These are phyloP conservation scores for Xylophagus ater DNA, from an alignment of 2,888 invertebrate genomes.

Conservation along the genomic window DNA sequence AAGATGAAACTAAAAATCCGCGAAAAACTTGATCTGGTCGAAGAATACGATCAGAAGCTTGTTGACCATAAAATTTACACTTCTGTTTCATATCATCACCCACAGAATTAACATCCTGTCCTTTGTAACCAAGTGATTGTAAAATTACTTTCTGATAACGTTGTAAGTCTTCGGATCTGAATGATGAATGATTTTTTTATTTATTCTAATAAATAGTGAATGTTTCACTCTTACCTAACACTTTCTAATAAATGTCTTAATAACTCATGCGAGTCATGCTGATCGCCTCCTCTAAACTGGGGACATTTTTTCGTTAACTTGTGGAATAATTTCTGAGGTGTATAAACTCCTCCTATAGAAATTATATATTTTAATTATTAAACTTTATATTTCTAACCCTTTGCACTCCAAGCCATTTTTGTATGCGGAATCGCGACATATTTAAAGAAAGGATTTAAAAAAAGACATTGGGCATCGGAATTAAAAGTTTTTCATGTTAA, in stretches of 20 bases:
- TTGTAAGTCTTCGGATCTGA: constrained; percentile 57
- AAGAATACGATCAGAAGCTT: constrained; percentile 63
- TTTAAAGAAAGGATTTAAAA: not conserved
- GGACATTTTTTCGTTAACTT: constrained; percentile 57
- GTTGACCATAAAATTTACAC: constrained; percentile 73
- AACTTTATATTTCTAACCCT: too few relatives aligned
- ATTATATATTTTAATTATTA: too few relatives aligned
- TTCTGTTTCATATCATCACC: constrained; percentile 64
- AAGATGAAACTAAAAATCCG: constrained; percentile 79
- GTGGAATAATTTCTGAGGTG: constrained; percentile 52
- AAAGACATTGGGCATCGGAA: too few relatives aligned
- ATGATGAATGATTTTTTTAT: not conserved
- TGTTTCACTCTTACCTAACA: constrained; percentile 45
- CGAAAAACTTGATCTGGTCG: constrained; percentile 88
- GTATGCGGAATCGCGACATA: not conserved
- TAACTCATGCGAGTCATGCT: constrained; percentile 95
- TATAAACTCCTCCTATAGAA: constrained; percentile 49
- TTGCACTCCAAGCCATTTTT: constrained; percentile 1
- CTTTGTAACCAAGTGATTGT: constrained; percentile 60
- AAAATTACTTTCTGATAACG: constrained; percentile 76
- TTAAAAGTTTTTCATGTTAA: not conserved
- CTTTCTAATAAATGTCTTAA: constrained; percentile 82
- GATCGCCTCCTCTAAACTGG: constrained; percentile 86
- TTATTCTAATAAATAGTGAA: not conserved
- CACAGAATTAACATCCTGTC: constrained; percentile 63